Evolutionary conservation across 1,140 invertebrate genomes (phyloP).

Genomic region (Drosophila mojavensis): DNA sequence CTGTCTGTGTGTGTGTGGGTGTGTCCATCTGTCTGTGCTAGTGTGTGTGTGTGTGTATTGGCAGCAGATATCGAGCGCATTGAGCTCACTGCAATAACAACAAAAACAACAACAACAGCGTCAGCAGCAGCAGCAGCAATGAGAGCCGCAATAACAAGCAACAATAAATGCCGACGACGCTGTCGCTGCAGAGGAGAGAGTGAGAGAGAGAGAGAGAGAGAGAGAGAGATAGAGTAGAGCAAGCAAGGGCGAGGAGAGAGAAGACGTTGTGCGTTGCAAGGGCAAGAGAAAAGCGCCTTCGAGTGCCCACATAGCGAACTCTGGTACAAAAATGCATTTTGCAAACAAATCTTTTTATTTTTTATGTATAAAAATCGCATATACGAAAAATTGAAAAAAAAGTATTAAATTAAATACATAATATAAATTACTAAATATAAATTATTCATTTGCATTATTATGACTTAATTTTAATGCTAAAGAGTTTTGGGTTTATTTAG

Average conservation of each 20-base stretch:
- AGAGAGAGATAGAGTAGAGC: background rate
- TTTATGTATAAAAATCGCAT: no score
- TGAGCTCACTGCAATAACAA: conserved; percentile 46
- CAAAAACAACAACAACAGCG: conserved; percentile 28
- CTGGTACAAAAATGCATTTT: conserved; percentile 20
- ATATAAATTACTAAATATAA: no score
- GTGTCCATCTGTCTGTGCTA: background rate
- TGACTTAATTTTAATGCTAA: no score
- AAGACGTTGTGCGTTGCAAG: conserved; percentile 12
- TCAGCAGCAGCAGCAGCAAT: conserved; percentile 25
- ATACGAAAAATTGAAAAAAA: background rate
- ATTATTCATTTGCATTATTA: no score
- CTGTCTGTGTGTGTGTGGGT: conserved; percentile 26
- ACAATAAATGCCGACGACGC: conserved; percentile 63
- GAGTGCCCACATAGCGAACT: conserved; percentile 16
- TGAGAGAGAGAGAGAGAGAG: background rate
- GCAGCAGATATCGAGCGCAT: conserved; percentile 67
- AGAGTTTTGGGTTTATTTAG: no score
- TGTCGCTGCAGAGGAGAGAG: conserved; percentile 3
- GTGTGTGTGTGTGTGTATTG: conserved; percentile 32
- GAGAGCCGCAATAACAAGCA: conserved; percentile 59
- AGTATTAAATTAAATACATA: background rate
- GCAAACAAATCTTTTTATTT: no score
- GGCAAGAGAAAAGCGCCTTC: conserved; percentile 32
- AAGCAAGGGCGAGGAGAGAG: background rate